phyloP scores from a whole-genome alignment of 2,113 vertebrate species.

The Channa maculata region DNA sequence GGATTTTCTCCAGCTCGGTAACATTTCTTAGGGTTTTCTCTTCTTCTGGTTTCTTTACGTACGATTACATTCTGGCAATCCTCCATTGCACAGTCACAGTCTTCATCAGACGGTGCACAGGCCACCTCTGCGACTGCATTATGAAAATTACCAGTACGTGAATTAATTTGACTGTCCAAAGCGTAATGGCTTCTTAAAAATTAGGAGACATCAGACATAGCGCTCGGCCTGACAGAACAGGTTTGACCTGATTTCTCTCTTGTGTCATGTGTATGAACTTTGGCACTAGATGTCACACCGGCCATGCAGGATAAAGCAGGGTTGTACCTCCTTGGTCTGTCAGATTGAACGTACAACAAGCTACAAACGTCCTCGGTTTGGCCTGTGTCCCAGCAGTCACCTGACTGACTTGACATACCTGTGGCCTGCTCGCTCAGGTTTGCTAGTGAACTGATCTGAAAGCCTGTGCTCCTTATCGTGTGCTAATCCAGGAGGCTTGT shows the following conservation, averaged over 20 bases:
- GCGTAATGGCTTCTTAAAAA: background rate
- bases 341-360: too few species aligned
- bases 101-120: background rate
- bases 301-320: too few species aligned
- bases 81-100: too few species aligned
- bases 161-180: background rate
- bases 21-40: accelerated
- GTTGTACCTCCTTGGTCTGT: too few species aligned
- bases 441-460: background rate
- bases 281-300: background rate
- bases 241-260: conserved; percentile 55
- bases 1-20: background rate
- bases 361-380: too few species aligned
- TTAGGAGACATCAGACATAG: too few species aligned
- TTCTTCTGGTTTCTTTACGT: background rate
- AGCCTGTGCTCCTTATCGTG: background rate
- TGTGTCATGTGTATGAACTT: conserved; percentile 22
- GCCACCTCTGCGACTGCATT: background rate
- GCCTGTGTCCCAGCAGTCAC: background rate
- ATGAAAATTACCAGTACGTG: too few species aligned
- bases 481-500: background rate
- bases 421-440: background rate
- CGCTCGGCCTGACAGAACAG: conserved; percentile 21
- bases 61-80: too few species aligned
- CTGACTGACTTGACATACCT: background rate